Evolutionary conservation across 1,140 invertebrate genomes (phyloP), one percentile per base, ranked within the genome.

Genomic region (Trichomalopsis sarcophagae): DNA sequence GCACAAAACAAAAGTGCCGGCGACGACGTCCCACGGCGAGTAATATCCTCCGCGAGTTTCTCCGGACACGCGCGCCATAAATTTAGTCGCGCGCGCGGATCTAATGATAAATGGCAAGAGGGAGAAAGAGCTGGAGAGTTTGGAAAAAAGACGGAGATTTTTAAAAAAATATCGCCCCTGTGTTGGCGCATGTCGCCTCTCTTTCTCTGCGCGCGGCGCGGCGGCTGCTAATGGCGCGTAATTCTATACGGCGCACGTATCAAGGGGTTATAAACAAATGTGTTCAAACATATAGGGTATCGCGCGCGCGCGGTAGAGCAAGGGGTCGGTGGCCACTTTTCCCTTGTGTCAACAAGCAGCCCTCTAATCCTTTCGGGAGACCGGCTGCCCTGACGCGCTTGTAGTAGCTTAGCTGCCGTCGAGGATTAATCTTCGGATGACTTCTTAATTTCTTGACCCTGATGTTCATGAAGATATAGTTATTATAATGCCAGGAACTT

Each of bases 221-320:
- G 10, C 62, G 84, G 68, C 33, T 44, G 40, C 33, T 44, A 9
- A 44, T 44, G 40, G 21, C 90, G 77, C 84, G 91, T 91, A 92
- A 92, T 87, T 88, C 84, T 86, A 91, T 92, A 89, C 89, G 84
- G 86, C 82, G 87, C 87, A 88, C 87, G 87, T 87, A 90, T 88
- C 88, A 91, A 91, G 89, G 90, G 91, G 91, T 92, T 91, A 92
- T 93, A 91, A 92, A 92, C 91, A 93, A 93, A 92, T 92, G 90
- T 93, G 92, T 93, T 92, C 90, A 93, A 93, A 93, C 91, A 92
- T 92, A 91, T 92, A 92, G 91, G 90, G 90, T 92, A 90, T 91
- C 91, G 85, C 86, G 86, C 86, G 82, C 86, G 84, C 86, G 86
- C 86, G 81, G 44, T 85, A 83, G 85, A 68, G 33, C 5, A 36